Conservation (phyloP, 2,888 invertebrate genomes). For the Ormyrus thymus region DNA sequence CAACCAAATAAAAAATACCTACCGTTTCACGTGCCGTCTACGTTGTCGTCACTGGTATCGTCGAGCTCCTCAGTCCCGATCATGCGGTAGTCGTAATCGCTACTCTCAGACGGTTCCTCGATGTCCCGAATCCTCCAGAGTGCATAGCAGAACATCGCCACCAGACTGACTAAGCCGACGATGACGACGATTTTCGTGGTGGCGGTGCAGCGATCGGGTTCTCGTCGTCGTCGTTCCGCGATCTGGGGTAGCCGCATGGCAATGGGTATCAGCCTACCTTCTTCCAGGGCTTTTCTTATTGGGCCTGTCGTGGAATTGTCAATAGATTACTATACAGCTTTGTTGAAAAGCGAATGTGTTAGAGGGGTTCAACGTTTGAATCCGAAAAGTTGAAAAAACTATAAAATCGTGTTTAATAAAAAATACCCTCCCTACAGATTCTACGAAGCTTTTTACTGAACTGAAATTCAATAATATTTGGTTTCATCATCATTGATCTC, state of each 20-base stretch:
- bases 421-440: too few relatives aligned
- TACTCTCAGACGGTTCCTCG: constrained; percentile 35
- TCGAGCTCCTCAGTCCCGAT: constrained; percentile 30
- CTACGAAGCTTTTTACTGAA: too few relatives aligned
- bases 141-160: constrained; percentile 43
- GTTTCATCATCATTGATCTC: too few relatives aligned
- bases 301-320: constrained; percentile 10
- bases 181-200: not conserved
- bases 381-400: too few relatives aligned
- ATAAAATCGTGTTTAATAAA: too few relatives aligned
- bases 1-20: too few relatives aligned
- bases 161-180: not conserved
- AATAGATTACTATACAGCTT: too few relatives aligned
- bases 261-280: constrained; percentile 18
- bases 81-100: constrained; percentile 41
- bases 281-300: constrained; percentile 32
- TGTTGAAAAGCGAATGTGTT: too few relatives aligned
- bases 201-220: not conserved
- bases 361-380: too few relatives aligned
- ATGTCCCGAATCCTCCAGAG: constrained; percentile 43
- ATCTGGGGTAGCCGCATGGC: constrained; percentile 14
- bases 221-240: not conserved
- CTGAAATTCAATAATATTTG: too few relatives aligned
- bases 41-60: not conserved
- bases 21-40: constrained; percentile 10